A percentile compares a stretch with the other conserved stretches of the same genome.
These are phyloP conservation scores for Exephanes ischioxanthus DNA, from an alignment of 2,888 invertebrate genomes.

Conservation along the genomic window DNA sequence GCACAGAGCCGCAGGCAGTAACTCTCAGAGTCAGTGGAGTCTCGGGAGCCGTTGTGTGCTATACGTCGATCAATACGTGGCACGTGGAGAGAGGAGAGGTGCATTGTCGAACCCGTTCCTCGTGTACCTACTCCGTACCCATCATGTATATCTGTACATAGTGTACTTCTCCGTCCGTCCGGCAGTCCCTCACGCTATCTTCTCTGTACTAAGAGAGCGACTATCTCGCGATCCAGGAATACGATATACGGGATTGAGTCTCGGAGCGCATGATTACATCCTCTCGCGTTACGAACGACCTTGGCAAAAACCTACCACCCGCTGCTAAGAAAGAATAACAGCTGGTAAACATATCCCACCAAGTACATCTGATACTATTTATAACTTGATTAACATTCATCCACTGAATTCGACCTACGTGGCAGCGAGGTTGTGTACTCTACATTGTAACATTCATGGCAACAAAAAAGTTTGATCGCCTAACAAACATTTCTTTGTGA, in stretches of 20 bases:
- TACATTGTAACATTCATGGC: not conserved
- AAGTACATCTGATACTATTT: constrained; percentile 31
- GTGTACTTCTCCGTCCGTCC: constrained; percentile 1
- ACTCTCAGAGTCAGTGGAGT: constrained; percentile 64
- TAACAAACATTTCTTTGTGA: not conserved
- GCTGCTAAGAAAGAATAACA: constrained; percentile 40
- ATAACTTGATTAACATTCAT: constrained; percentile 22
- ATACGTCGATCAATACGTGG: constrained; percentile 77
- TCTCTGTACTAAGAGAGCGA: not conserved
- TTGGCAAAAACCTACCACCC: constrained; percentile 41
- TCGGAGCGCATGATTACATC: constrained; percentile 64
- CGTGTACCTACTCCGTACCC: constrained; percentile 40
- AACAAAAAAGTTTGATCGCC: not conserved
- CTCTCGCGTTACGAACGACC: constrained; percentile 58
- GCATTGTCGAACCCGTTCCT: constrained; percentile 67
- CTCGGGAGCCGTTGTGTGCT: constrained; percentile 68
- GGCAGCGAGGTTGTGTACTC: not conserved
- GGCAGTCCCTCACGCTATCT: not conserved
- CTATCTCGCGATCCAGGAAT: constrained; percentile 51
- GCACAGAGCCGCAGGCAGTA: constrained; percentile 39
- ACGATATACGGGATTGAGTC: constrained; percentile 64
- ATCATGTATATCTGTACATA: not conserved
- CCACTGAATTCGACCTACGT: not conserved
- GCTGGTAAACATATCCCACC: not conserved
- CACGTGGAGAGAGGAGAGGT: constrained; percentile 60